Evolutionary conservation across 2,797 vertebrate species (phyloP), one percentile per base, ranked within the genome.

Genomic region (Characodon lateralis): DNA sequence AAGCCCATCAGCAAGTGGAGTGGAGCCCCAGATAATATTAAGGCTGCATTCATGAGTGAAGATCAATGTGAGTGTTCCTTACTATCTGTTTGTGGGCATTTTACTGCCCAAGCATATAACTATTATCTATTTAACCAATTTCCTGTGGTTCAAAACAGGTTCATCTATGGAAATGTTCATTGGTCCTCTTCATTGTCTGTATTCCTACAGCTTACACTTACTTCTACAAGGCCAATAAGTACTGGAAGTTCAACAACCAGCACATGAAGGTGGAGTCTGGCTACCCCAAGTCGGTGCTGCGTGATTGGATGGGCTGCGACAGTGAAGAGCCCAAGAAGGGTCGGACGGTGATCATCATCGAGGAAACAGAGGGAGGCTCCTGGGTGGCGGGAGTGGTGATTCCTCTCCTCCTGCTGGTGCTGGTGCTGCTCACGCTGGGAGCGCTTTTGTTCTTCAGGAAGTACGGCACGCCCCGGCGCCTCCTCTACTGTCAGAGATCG

Each of bases 231-330:
- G 97, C 96, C 77, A 97, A 97, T 87, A 97, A 96, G 82, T 98
- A 97, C 91, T 98, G 97, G 97, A 97, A 97, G 88, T 98, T 97
- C 91, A 97, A 97, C 93, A 98, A 97, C 90, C 96, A 98, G 93
- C 95, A 97, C 90, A 93, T 97, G 93, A 97, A 96, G 90, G 97
- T 97, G 77, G 96, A 97, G 90, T 95, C 97, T 0, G 97, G 97
- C 71, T 98, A 96, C 91, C 97, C 97, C 73, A 97, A 97, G 85
- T 98, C 97, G 0, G 96, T 96, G 59, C 94, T 98, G 63, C 93
- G 91, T 5, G 96, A 97, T 91, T 98, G 97, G 97, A 96, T 98
- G 97, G 96, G 97, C 91, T 98, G 97, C 63, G 93, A 96, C 0
- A 91, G 89, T 22, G 96, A 95, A 77, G 96, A 96, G 0, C 95